phyloP scores from a whole-genome alignment of 2,888 invertebrate genomes.

The Margaritifera margaritifera region DNA sequence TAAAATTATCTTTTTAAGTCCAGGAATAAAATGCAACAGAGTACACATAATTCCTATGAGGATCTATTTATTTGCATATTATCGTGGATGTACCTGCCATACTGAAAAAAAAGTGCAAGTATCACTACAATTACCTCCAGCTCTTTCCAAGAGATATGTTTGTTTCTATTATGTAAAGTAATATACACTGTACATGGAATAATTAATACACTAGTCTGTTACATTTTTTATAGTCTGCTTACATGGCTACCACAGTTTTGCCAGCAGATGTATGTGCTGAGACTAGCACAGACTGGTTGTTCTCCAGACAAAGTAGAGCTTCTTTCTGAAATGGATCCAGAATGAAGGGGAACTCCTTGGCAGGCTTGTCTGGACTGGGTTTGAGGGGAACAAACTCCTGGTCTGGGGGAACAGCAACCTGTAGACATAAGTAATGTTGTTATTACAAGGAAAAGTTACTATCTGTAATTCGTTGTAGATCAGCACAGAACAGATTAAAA shows the following conservation, averaged over 20 bases:
- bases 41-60: too few species aligned
- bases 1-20: too few species aligned
- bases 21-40: too few species aligned
- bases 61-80: too few species aligned
- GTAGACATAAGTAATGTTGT: constrained; percentile 10
- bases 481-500: too few species aligned
- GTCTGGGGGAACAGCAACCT: constrained; percentile 88
- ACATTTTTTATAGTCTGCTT: constrained; percentile 73
- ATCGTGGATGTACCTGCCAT: too few species aligned
- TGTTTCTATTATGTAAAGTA: too few species aligned
- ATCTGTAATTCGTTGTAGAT: neutral
- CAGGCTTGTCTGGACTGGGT: constrained; percentile 77
- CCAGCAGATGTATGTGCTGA: constrained; percentile 99
- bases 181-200: too few species aligned
- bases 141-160: too few species aligned
- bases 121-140: too few species aligned
- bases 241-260: constrained; percentile 98
- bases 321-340: constrained; percentile 99
- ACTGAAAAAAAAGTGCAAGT: too few species aligned
- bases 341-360: constrained; percentile 93
- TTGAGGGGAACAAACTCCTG: constrained; percentile 82
- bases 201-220: neutral
- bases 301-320: constrained; percentile 96
- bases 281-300: constrained; percentile 97
- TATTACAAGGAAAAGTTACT: neutral